Percentiles rank a stretch among this genome's conserved stretches.
Conservation (phyloP, 2,113 vertebrate species). For the Mus musculus region GRCm39 chr1:42574001-42574500, state of each 20-base stretch:
- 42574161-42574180: neutral
- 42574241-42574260: neutral
- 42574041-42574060: neutral
- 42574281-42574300: neutral
- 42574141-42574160: neutral
- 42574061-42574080: neutral
- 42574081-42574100: neutral
- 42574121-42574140: neutral
- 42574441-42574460: fast-evolving
- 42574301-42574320: neutral
- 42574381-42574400: neutral
- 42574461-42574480: fast-evolving
- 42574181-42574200: too few relatives aligned
- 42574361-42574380: neutral
- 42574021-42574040: neutral
- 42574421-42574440: neutral
- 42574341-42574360: neutral
- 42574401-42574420: neutral
- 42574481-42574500: neutral
- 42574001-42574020: neutral
- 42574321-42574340: neutral
- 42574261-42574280: neutral
- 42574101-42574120: neutral
- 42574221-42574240: neutral
- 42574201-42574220: neutral